These are phyloP conservation scores for Jaculus jaculus DNA, from an alignment of 2,113 vertebrate genomes.

Conservation along the genomic window DNA sequence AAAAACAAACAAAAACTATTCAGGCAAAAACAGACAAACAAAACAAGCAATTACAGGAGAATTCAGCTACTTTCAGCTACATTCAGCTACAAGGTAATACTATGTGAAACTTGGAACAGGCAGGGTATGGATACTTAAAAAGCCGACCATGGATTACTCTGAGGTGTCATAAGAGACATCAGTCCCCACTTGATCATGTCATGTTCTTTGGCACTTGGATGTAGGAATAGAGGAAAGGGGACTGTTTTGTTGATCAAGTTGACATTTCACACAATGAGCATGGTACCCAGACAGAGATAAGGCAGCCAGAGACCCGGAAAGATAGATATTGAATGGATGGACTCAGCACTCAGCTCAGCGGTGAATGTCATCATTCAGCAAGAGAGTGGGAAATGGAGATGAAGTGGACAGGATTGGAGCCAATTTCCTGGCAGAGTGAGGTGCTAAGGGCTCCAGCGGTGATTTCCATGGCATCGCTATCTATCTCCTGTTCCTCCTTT, in stretches of 20 bases:
- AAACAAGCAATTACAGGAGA: neutral
- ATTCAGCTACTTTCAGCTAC: neutral
- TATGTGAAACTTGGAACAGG: slow-evolving; percentile 4
- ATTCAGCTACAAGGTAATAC: neutral
- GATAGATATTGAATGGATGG: neutral
- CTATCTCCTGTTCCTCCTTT: neutral
- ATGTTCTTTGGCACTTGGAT: neutral
- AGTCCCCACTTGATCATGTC: neutral
- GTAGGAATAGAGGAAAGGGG: neutral
- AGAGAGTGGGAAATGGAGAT: neutral
- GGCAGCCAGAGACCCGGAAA: neutral
- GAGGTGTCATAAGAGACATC: neutral
- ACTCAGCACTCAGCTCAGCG: neutral
- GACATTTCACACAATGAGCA: neutral
- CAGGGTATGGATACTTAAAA: neutral
- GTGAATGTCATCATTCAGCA: neutral
- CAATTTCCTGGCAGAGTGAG: neutral
- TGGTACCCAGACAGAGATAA: neutral
- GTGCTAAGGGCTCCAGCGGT: neutral
- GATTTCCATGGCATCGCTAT: neutral
- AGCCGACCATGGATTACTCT: neutral
- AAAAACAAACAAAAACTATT: too few relatives aligned
- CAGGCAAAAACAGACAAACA: too few relatives aligned
- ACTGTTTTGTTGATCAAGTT: neutral
- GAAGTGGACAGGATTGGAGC: neutral